Base-by-base conservation (phyloP, 2,888 invertebrate genomes). In the Lysandra bellargus region DNA sequence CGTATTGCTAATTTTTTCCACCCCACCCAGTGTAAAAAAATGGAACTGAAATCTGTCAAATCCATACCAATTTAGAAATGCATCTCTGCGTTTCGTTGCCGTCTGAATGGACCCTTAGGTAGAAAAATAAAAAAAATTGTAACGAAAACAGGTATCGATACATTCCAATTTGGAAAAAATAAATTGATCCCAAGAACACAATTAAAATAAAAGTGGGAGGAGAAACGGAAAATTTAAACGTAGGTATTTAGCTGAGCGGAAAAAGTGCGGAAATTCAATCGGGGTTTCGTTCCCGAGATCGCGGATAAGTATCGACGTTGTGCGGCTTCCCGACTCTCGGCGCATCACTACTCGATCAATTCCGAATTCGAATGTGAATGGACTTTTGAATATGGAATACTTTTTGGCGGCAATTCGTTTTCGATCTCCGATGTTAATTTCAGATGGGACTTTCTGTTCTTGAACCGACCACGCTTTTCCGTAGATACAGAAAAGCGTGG, bases 211-310 rank as follows among this genome's bases (percentile, higher is more conserved):
- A 2, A 75, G 5, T 75, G 14, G 1, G 17, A 53, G 33, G 6
- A 53, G 2, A 53, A 23, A 53, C 17, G 17, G 14, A 30, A 49
- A 53, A 30, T 17, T 44, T 30, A 49, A 75, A 30, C 75, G 37
- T 23, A 23, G 23, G 23, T 17, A 33, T 76, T 76, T 82, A 83
- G 83, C 84, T 82, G 81, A 79, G 83, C 83, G 86, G 85, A 85
- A 87, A 86, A 87, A 75, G 80, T 83, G 81, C 88, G 91, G 91
- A 91, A 90, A 91, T 91, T 90, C 88, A 90, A 90, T 88, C 86
- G 85, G 82, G 85, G 86, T 84, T 84, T 85, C 84, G 83, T 79
- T 79, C 83, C 80, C 79, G 85, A 84, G 86, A 87, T 83, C 81
- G 81, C 79, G 81, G 82, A 81, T 83, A 86, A 85, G 85, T 82